Evolutionary conservation across 2,888 invertebrate genomes (phyloP), one percentile per base, ranked within the genome.

Genomic region (Prenolepis imparis): DNA sequence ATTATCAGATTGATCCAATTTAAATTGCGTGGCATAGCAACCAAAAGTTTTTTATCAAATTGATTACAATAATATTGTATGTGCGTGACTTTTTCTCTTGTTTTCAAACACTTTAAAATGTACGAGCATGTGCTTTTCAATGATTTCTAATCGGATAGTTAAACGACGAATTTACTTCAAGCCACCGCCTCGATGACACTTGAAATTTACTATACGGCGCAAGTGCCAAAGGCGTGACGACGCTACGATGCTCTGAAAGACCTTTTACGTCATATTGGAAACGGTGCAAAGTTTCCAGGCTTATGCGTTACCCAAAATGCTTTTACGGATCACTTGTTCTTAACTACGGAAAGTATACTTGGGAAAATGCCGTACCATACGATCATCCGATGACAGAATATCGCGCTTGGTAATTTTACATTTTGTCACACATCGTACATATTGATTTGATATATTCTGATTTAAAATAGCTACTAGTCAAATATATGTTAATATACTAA

Each of bases 171-270:
- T 84, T 84, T 86, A 86, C 63, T 82, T 83, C 74, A 66, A 75
- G 73, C 81, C 68, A 67, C 59, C 74, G 64, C 39, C 63, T 74
- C 86, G 87, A 82, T 81, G 89, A 86, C 86, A 84, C 85, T 85
- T 75, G 84, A 86, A 88, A 87, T 88, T 87, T 89, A 88, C 88
- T 78, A 66, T 83, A 80, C 80, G 64, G 64, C 72, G 41, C 66
- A 70, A 73, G 63, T 85, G 80, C 77, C 84, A 67, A 84, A 64
- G 82, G 82, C 82, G 78, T 84, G 73, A 80, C 74, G 86, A 84
- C 82, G 64, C 78, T 59, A 61, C 57, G 70, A 74, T 59, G 72
- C 80, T 85, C 73, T 82, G 70, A 86, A 74, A 84, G 84, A 59
- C 77, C 82, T 78, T 82, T 82, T 63, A 80, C 73, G 84, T 86